Base-by-base conservation (phyloP, 2,888 invertebrate genomes). In the Acheta domesticus region DNA sequence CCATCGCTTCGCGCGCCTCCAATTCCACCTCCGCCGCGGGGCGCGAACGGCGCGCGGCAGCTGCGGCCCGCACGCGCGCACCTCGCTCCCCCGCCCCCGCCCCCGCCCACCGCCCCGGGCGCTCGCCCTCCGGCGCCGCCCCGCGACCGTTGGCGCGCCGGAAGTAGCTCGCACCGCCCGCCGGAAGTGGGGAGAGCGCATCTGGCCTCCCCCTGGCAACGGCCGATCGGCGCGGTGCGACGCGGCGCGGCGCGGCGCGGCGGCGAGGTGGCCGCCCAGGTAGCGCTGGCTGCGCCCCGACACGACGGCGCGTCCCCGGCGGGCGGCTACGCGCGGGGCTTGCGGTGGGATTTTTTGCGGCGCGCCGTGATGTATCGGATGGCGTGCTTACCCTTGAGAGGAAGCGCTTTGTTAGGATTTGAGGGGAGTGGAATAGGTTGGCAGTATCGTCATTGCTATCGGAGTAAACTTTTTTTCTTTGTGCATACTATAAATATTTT, bases 171-270 rank as follows among this genome's bases (percentile, higher is more conserved):
- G 36, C 36, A 8, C 36, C 62, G 62, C 62, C 16, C 62, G 62
- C 62, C 62, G 62, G 62, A 62, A 62, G 62, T 62, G n/a, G 62
- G 62, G 62, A 62, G 62, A 62, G 62, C 14, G 62, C 62, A 62
- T 62, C 62, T 62, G 62, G 4, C n/a, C 62, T n/a, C n/a, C 62
- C 16, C 62, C 12, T 62, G 36, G 36, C 62, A 62, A 62, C 62
- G 62, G n/a, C 62, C 62, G 62, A 62, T 62, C 62, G 62, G 16
- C 62, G n/a, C 62, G n/a, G n/a, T n/a, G 62, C 62, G 62, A 2
- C 3, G 12, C 62, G n/a, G 62, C 62, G n/a, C 62, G 16, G 62
- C 62, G 62, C 62, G 16, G 62, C 62, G 62, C 62, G 16, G 62
- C 8, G 12, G 36, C 62, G 16, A 62, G 16, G 62, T 62, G 16